Evolutionary conservation across 2,113 vertebrate genomes (phyloP).

Genomic region (Pungitius pungitius): DNA sequence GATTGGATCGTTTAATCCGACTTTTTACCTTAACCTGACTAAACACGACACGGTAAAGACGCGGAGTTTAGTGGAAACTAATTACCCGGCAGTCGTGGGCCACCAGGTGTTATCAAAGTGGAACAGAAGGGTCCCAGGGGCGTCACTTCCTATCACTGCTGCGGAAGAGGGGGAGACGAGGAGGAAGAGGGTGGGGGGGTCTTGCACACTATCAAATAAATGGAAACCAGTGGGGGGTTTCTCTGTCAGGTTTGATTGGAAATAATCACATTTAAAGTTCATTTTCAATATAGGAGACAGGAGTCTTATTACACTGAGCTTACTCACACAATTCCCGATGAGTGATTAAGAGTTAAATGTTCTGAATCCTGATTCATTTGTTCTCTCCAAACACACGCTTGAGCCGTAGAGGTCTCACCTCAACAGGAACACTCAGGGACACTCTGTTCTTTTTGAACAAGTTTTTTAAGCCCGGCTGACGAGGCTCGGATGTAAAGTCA

Average conservation of each 20-base stretch:
- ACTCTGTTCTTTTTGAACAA: conserved; percentile 14
- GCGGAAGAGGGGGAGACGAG: conserved; percentile 9
- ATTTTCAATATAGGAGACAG: not conserved
- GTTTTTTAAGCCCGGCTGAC: conserved; percentile 5
- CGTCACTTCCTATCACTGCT: conserved; percentile 72
- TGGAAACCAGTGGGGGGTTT: conserved; percentile 15
- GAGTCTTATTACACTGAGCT: conserved; percentile 1
- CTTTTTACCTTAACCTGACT: conserved; percentile 44
- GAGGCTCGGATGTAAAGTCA: not conserved
- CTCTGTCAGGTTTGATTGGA: conserved; percentile 28
- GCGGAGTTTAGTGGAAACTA: conserved; percentile 56
- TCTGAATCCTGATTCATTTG: conserved; percentile 24
- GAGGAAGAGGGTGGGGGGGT: not conserved
- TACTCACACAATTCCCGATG: conserved; percentile 29
- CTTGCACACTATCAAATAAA: not conserved
- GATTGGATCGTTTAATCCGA: conserved; percentile 39
- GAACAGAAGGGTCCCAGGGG: conserved; percentile 48
- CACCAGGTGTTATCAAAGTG: conserved; percentile 23
- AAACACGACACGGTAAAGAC: conserved; percentile 42
- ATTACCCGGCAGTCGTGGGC: conserved; percentile 26
- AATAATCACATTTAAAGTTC: conserved; percentile 11
- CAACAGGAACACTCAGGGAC: too few relatives aligned
- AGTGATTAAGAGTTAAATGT: conserved; percentile 29
- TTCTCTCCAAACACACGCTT: conserved; percentile 16
- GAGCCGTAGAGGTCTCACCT: too few relatives aligned